phyloP scores from a whole-genome alignment of 2,113 vertebrate species.

The Dasyprocta punctata region DNA sequence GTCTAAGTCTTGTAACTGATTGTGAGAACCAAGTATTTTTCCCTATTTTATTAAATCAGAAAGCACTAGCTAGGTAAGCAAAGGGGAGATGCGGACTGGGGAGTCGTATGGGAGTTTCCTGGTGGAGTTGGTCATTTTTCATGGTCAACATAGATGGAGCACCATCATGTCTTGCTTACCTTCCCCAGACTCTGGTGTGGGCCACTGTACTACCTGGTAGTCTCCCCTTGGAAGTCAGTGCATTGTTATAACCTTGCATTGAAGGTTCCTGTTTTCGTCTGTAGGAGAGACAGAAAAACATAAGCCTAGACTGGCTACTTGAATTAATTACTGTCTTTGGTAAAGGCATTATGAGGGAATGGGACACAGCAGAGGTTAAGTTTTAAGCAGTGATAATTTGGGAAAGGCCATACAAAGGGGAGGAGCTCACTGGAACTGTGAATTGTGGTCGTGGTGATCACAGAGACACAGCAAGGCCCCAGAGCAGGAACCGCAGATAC shows the following conservation, averaged over 20 bases:
- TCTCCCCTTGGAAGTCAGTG: background rate
- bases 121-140: rapidly evolving
- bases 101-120: background rate
- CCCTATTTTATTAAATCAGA: background rate
- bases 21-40: background rate
- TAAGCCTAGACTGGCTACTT: background rate
- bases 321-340: background rate
- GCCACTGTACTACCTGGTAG: rapidly evolving
- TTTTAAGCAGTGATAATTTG: background rate
- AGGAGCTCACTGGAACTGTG: background rate
- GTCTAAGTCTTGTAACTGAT: background rate
- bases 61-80: background rate
- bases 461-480: background rate
- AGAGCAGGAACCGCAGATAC: background rate
- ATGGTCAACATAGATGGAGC: background rate
- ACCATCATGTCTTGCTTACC: too few relatives aligned
- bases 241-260: background rate
- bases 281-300: background rate
- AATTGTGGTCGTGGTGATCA: background rate
- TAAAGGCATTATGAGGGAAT: background rate
- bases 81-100: background rate
- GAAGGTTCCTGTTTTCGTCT: background rate
- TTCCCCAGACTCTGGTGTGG: background rate
- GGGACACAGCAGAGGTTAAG: background rate
- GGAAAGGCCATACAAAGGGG: background rate